Percentiles rank a stretch among this genome's conserved stretches.
Conservation (phyloP, 2,113 vertebrate genomes). For the Speoplatyrhinus poulsoni region DNA sequence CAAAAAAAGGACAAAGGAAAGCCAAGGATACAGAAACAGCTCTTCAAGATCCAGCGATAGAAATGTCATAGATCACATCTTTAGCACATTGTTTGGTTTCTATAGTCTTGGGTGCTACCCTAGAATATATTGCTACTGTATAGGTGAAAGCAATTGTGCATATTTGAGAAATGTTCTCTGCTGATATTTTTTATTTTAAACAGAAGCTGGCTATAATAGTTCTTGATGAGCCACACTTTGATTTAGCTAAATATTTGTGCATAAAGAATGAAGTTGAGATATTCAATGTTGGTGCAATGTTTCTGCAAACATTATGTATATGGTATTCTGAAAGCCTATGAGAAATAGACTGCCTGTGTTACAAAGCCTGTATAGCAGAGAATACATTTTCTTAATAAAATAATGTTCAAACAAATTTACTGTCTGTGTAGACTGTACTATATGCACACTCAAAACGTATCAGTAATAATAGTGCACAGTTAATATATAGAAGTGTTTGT, state of each 20-base stretch:
- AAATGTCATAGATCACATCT: slow-evolving; percentile 49
- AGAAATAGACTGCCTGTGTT: neutral
- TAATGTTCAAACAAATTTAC: neutral
- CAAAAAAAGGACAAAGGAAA: slow-evolving; percentile 28
- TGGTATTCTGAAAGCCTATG: neutral
- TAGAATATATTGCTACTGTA: neutral
- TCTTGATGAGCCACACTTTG: no score
- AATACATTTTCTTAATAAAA: neutral
- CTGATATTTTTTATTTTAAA: no score
- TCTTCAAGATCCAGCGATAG: slow-evolving; percentile 44
- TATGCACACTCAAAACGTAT: no score
- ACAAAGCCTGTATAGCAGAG: neutral
- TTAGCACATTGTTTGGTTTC: slow-evolving; percentile 6
- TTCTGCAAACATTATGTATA: neutral
- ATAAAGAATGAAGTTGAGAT: no score
- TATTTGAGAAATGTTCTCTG: no score
- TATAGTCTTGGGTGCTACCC: slow-evolving; percentile 7
- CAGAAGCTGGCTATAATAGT: no score
- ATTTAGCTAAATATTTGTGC: no score
- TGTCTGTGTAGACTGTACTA: neutral
- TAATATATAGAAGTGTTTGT: no score
- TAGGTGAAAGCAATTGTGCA: no score
- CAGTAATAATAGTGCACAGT: no score
- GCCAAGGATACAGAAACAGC: slow-evolving; percentile 22
- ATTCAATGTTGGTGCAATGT: neutral